Base-by-base conservation (phyloP, 2,113 vertebrate genomes). In the Pipra filicauda region DNA sequence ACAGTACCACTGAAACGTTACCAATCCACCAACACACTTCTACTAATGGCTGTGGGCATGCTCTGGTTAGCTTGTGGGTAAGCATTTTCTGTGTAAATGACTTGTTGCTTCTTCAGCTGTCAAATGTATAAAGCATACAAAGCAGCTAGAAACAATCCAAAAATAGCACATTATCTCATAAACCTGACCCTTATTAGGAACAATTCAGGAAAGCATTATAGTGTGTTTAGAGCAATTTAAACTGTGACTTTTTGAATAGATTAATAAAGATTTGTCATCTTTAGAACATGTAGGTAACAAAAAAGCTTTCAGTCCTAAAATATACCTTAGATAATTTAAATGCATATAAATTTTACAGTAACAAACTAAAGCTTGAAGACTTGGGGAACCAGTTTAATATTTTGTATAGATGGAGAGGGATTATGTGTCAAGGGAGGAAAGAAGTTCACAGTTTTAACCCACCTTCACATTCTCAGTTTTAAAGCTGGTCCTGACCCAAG, bases 61-160 rank as follows among this genome's bases (percentile, higher is more conserved):
- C 65, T 89, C 70, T 82, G 52, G n/a, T 86, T 94, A 96, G 89
- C 93, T 89, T 83, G 73, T 22, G 62, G 41, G 49, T 67, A 97
- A 95, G 81, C 67, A 86, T 95, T 92, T 96, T 94, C 79, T 91
- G 49, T 95, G 77, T 93, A 96, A 98, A 97, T 95, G 35, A 97
- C 95, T 65, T 80, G 57, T 88, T 94, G 35, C 69, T 97, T 93
- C 81, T 91, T 79, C 83, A 96, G 74, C 76, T 96, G 91, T 94
- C 88, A 97, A 96, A 96, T 52, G 54, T 61, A 92, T 84, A 86
- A 97, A 21, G 88, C 94, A 91, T 69, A 95, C 71, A 89, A 95
- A 98, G 52, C 57, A 97, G 85, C 84, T 77, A 96, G 75, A 88
- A 97, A 86, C 17, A 81, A 95, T 19, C 83, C 94, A 97, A 70